phyloP scores from a whole-genome alignment of 1,140 invertebrate genomes.

The Hesperophylax magnus region DNA sequence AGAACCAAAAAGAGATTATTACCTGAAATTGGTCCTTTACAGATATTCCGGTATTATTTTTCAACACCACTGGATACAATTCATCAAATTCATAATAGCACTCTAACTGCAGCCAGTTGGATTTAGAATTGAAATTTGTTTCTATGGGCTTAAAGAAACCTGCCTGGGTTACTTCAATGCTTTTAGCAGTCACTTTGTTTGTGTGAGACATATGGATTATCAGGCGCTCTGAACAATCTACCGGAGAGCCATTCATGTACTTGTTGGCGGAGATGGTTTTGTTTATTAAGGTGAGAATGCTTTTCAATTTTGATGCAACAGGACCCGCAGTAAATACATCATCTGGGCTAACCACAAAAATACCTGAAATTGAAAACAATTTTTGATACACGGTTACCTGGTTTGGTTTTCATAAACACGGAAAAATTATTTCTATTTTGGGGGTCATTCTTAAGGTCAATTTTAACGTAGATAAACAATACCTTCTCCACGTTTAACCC shows the following conservation, averaged over 20 bases:
- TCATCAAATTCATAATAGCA: slow-evolving; percentile 79
- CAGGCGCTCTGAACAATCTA: slow-evolving; percentile 65
- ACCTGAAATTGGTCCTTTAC: slow-evolving; percentile 79
- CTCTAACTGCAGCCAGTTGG: slow-evolving; percentile 79
- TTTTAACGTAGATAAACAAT: too few species aligned
- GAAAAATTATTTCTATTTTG: too few species aligned
- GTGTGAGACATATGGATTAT: slow-evolving; percentile 70
- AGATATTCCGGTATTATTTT: slow-evolving; percentile 71
- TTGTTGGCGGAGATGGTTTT: slow-evolving; percentile 71
- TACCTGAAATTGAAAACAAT: slow-evolving; percentile 67
- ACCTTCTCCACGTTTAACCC: too few species aligned
- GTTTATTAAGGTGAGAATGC: slow-evolving; percentile 71
- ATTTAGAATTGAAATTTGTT: slow-evolving; percentile 76
- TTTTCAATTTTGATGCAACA: slow-evolving; percentile 70
- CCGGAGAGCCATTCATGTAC: slow-evolving; percentile 73
- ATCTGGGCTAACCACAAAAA: slow-evolving; percentile 73
- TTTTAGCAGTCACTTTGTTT: slow-evolving; percentile 60
- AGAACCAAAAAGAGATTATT: slow-evolving; percentile 50
- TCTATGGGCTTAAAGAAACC: slow-evolving; percentile 71
- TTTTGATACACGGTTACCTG: not conserved
- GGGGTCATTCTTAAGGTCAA: too few species aligned
- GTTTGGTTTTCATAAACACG: too few species aligned
- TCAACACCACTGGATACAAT: slow-evolving; percentile 73
- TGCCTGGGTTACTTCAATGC: slow-evolving; percentile 32
- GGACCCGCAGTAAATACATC: slow-evolving; percentile 74